Conservation (phyloP, 2,113 vertebrate genomes). For the Petromus typicus region DNA sequence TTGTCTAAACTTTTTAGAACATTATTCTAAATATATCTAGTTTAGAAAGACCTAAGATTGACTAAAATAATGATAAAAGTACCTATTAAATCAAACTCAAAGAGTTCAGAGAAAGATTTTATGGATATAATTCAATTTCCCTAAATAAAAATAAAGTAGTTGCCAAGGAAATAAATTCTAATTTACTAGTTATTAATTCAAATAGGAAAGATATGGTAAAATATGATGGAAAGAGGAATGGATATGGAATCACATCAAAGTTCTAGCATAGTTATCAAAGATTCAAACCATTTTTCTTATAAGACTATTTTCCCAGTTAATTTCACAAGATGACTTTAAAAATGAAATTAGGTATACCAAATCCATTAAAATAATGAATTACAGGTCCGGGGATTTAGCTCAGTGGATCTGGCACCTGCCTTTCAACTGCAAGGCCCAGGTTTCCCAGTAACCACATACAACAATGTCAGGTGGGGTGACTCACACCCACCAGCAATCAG, state of each 20-base stretch:
- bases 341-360: constrained; percentile 35
- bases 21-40: constrained; percentile 22
- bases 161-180: background rate
- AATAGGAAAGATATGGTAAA: background rate
- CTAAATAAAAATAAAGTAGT: constrained; percentile 46
- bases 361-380: constrained; percentile 43
- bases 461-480: too few relatives aligned
- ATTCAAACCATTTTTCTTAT: background rate
- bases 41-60: constrained; percentile 42
- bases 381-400: background rate
- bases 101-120: background rate
- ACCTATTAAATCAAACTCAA: constrained; percentile 1
- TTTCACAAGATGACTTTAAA: constrained; percentile 36
- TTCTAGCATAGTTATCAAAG: background rate
- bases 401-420: too few relatives aligned
- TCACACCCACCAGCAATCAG: too few relatives aligned
- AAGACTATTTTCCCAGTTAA: background rate
- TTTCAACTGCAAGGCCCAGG: too few relatives aligned
- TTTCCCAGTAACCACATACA: too few relatives aligned
- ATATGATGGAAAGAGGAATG: background rate
- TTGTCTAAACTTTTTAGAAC: constrained; percentile 24
- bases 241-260: background rate
- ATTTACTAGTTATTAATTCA: background rate
- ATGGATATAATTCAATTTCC: constrained; percentile 25
- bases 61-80: constrained; percentile 29